Evolutionary conservation across 2,113 vertebrate genomes (phyloP).

Genomic region (Polyodon spathula): DNA sequence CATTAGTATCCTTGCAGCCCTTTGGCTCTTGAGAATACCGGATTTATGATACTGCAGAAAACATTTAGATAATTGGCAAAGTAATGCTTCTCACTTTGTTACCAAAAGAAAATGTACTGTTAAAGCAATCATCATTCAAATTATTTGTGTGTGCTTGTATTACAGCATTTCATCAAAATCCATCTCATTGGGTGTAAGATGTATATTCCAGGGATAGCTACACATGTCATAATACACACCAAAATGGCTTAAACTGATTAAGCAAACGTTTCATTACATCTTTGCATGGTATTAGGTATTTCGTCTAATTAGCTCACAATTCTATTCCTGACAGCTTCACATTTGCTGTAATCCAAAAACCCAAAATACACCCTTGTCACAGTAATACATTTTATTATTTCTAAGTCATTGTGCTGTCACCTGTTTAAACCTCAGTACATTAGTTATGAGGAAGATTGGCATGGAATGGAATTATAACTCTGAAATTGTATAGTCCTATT

Average conservation of each 20-base stretch:
- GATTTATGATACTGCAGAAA: slow-evolving; percentile 38
- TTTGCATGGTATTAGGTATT: too few relatives aligned
- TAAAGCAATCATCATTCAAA: slow-evolving; percentile 30
- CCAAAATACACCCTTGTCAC: too few relatives aligned
- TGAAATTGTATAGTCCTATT: slow-evolving; percentile 11
- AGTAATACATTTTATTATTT: too few relatives aligned
- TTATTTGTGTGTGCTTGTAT: slow-evolving; percentile 20
- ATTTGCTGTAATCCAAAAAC: too few relatives aligned
- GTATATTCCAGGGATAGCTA: too few relatives aligned
- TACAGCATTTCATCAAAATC: too few relatives aligned
- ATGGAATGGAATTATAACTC: slow-evolving; percentile 16
- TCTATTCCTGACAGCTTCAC: too few relatives aligned
- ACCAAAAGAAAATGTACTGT: slow-evolving; percentile 28
- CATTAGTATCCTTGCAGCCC: slow-evolving; percentile 2
- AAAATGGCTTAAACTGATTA: too few relatives aligned
- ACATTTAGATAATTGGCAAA: slow-evolving; percentile 38
- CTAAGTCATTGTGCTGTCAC: background rate
- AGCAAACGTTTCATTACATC: too few relatives aligned
- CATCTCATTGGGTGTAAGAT: too few relatives aligned
- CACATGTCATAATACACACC: too few relatives aligned
- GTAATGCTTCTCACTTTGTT: slow-evolving; percentile 26
- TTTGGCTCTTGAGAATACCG: slow-evolving; percentile 18
- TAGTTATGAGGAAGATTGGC: slow-evolving; percentile 15
- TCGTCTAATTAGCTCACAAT: too few relatives aligned
- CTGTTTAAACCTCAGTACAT: slow-evolving; percentile 18